Base-by-base conservation (phyloP, 2,113 vertebrate genomes). In the Colistium nudipinnis region DNA sequence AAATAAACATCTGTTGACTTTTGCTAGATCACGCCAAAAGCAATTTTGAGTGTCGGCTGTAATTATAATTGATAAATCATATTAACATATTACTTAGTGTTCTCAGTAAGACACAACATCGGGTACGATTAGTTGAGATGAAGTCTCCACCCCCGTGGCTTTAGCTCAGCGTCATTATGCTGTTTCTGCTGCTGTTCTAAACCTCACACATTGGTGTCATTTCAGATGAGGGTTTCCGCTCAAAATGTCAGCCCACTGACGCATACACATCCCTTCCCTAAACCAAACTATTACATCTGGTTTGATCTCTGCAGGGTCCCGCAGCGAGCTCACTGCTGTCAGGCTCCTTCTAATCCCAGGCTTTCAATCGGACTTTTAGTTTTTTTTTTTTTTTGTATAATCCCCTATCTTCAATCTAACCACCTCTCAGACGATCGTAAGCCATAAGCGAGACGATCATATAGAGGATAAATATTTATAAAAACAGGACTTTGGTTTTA, bases 291-390 rank as follows among this genome's bases (percentile, higher is more conserved):
- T 22, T 19, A 9, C 13, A 45, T 51, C 12, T 4, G 49, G 52
- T 71, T 45, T 49, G 38, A 54, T 30, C 30, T 61, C 78, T 74
- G 63, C 66, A 57, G 1, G 12, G 45, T 39, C 27, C 51, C 13
- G 33, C 20, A 52, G 33, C 48, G 57, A 31, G 25, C 61, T 45
- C 14, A 56, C 24, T 6, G 5, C 41, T 70, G 69, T 62, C 75
- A 73, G 52, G 59, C 30, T 74, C 31, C 28, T 67, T 25, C 52
- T 88, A 84, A 88, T 89, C 85, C 62, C 60, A 69, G 25, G 28
- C 39, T 87, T 76, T 85, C 54, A 62, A 60, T 88, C 72, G 71
- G 56, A 55, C 11, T 56, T 52, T 59, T 45, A 55, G 31, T 13
- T 62, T 49, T 47, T 64, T 9, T 56, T 52, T 59, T 45, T 59